Evolutionary conservation across 1,140 invertebrate species (phyloP).

Genomic region (Drosophila repletoides): DNA sequence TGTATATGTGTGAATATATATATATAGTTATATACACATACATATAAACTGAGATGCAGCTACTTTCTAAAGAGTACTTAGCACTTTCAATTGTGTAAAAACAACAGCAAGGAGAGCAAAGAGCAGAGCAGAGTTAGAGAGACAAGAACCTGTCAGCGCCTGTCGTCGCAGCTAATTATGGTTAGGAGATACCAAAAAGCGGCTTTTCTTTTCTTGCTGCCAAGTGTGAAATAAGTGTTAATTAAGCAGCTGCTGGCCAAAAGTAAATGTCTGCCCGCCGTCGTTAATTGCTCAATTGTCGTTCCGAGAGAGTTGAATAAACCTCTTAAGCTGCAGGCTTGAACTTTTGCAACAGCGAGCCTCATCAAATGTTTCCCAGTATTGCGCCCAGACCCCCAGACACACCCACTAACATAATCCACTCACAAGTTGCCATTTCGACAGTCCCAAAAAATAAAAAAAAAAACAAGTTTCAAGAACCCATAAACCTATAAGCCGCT

Average conservation of each 20-base stretch:
- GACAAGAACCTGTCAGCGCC: conserved; percentile 44
- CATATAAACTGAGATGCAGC: neutral
- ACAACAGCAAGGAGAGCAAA: too few species aligned
- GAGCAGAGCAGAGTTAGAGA: too few species aligned
- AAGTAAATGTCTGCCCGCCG: conserved; percentile 14
- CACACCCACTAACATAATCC: conserved; percentile 47
- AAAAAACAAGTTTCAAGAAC: conserved; percentile 37
- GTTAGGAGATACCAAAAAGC: conserved; percentile 22
- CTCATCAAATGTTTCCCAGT: neutral
- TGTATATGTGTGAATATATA: neutral
- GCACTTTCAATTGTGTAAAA: conserved; percentile 56
- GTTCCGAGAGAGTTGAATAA: conserved; percentile 40
- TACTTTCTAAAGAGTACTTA: conserved; percentile 62
- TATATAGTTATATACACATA: neutral
- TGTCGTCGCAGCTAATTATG: conserved; percentile 39
- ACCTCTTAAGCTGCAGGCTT: conserved; percentile 29
- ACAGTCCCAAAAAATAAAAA: neutral
- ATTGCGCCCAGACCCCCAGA: neutral
- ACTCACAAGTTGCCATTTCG: conserved; percentile 24
- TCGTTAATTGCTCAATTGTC: conserved; percentile 55
- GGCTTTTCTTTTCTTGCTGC: conserved; percentile 32
- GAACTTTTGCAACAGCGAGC: conserved; percentile 33
- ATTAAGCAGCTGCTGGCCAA: conserved; percentile 43
- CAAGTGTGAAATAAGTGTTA: conserved; percentile 35
- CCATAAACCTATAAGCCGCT: conserved; percentile 20